Percentiles rank a stretch among this genome's conserved stretches.
Conservation (phyloP, 2,113 vertebrate genomes). For the Poeciliopsis retropinna region DNA sequence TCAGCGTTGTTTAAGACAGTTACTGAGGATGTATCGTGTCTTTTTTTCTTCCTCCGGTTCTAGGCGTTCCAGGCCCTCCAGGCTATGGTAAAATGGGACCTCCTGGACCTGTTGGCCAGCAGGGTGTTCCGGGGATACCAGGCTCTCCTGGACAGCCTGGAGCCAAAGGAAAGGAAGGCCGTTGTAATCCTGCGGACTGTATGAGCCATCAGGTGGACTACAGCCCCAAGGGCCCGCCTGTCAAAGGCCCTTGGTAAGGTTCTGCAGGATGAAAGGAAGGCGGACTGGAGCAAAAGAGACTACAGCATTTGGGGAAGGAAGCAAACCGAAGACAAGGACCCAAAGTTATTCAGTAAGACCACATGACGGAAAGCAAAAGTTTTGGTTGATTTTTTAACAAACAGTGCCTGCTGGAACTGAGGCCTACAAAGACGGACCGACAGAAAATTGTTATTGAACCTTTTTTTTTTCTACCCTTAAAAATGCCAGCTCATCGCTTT, state of each 20-base stretch:
- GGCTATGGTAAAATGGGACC: slow-evolving; percentile 94
- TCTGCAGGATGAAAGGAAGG: slow-evolving; percentile 1
- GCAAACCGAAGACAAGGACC: slow-evolving; percentile 43
- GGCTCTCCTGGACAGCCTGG: slow-evolving; percentile 85
- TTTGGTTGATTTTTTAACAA: background rate
- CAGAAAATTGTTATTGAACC: slow-evolving; percentile 40
- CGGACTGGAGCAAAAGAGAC: slow-evolving; percentile 45
- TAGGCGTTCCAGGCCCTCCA: slow-evolving; percentile 90
- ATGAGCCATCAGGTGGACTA: slow-evolving; percentile 88
- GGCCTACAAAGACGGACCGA: slow-evolving; percentile 30
- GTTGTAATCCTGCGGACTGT: slow-evolving; percentile 92
- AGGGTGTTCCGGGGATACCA: slow-evolving; percentile 93
- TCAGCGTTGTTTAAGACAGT: background rate
- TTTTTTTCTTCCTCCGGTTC: background rate
- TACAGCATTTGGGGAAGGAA: slow-evolving; percentile 28
- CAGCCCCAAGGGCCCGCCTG: slow-evolving; percentile 83
- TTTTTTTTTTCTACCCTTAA: slow-evolving; percentile 6
- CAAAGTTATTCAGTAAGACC: slow-evolving; percentile 33
- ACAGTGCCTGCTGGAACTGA: slow-evolving; percentile 46
- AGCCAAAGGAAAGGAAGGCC: slow-evolving; percentile 86
- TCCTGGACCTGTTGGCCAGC: slow-evolving; percentile 90
- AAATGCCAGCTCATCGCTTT: slow-evolving; percentile 30
- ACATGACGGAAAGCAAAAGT: slow-evolving; percentile 33
- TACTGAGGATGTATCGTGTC: no score
- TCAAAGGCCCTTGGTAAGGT: slow-evolving; percentile 89